Evolutionary conservation across 2,797 vertebrate genomes (phyloP).

Genomic region (Apogon talboti): DNA sequence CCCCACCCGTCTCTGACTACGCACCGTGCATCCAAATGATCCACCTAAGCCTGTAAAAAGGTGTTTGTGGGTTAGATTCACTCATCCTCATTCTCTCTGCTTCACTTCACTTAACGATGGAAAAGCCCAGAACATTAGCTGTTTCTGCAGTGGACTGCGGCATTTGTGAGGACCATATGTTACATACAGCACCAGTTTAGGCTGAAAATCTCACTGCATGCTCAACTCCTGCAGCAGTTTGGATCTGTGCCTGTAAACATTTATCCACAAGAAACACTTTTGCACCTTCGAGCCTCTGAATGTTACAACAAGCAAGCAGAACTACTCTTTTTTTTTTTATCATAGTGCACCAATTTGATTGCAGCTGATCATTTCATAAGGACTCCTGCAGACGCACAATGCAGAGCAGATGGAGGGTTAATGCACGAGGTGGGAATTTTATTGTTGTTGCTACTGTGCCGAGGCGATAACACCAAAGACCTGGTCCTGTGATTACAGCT

Average conservation of each 20-base stretch:
- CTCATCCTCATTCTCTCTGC: conserved; percentile 75
- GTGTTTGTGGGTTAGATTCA: conserved; percentile 69
- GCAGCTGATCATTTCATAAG: conserved; percentile 27
- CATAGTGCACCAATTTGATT: conserved; percentile 22
- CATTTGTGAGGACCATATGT: conserved; percentile 65
- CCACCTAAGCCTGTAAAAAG: conserved; percentile 64
- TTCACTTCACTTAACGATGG: conserved; percentile 72
- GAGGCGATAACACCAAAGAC: conserved; percentile 21
- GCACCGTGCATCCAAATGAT: conserved; percentile 69
- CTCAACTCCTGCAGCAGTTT: conserved; percentile 51
- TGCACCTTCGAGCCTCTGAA: conserved; percentile 3
- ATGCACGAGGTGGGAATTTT: conserved; percentile 21
- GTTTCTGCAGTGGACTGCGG: conserved; percentile 74
- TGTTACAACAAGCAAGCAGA: conserved; percentile 29
- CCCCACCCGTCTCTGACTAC: conserved; percentile 34
- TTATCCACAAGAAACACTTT: conserved; percentile 33
- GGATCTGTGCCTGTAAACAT: conserved; percentile 29
- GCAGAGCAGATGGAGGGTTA: conserved; percentile 43
- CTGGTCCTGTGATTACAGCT: conserved; percentile 1
- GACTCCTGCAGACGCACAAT: conserved; percentile 11
- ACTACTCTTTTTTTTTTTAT: conserved; percentile 37
- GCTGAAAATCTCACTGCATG: conserved; percentile 38
- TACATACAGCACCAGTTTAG: conserved; percentile 48
- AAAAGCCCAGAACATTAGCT: conserved; percentile 70
- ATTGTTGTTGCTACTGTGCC: conserved; percentile 10